phyloP scores from a whole-genome alignment of 1,140 invertebrate genomes.

The Drosophila hydei region DNA sequence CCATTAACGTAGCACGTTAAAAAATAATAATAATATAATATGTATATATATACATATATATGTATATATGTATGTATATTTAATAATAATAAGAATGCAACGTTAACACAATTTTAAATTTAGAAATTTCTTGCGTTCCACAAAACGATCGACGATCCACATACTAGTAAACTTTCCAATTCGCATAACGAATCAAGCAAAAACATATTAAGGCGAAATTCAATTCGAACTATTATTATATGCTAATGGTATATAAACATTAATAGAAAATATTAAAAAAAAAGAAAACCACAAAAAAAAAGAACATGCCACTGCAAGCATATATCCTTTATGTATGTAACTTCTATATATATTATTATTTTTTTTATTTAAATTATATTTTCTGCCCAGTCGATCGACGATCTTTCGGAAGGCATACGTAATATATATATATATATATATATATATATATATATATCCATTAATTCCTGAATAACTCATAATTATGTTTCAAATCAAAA shows the following conservation, averaged over 20 bases:
- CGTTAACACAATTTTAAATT: conserved; percentile 55
- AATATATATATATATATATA: conserved; percentile 6
- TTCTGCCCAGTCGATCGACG: neutral
- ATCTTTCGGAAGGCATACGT: conserved; percentile 10
- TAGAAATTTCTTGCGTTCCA: conserved; percentile 56
- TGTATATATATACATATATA: conserved; percentile 11
- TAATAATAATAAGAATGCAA: conserved; percentile 49
- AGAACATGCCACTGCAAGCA: conserved; percentile 46
- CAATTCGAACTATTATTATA: conserved; percentile 49
- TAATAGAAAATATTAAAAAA: conserved; percentile 44
- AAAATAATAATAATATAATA: conserved; percentile 44
- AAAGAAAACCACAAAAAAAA: neutral
- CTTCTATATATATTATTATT: conserved; percentile 2
- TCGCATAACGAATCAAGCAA: conserved; percentile 50
- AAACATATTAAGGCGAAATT: conserved; percentile 33
- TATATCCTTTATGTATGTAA: conserved; percentile 12
- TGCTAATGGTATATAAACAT: conserved; percentile 44
- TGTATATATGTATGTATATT: conserved; percentile 16
- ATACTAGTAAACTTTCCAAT: conserved; percentile 52
- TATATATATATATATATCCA: conserved; percentile 1
- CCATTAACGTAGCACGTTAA: conserved; percentile 61
- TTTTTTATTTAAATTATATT: neutral
- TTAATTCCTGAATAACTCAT: conserved; percentile 12
- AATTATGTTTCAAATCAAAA: conserved; percentile 24
- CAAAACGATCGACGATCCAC: conserved; percentile 40